Evolutionary conservation across 2,888 invertebrate species (phyloP).

Genomic region (Cheilosia grossa): DNA sequence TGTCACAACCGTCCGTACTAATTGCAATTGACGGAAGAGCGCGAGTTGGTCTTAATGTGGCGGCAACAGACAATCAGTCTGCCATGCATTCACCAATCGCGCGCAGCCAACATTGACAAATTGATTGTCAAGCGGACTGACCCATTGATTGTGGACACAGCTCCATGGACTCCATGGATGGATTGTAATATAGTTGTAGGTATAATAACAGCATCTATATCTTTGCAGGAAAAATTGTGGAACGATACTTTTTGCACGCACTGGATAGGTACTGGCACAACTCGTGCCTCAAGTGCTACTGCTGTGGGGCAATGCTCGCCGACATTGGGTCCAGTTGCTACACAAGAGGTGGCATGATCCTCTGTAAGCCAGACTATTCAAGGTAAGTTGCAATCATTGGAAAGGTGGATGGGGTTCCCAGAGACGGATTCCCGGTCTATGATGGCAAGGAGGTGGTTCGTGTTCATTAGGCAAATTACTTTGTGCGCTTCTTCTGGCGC

Average conservation of each 20-base stretch:
- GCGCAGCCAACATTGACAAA: conserved; percentile 50
- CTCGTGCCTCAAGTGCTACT: conserved; percentile 95
- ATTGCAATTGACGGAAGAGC: conserved; percentile 48
- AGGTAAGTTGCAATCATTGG: conserved; percentile 85
- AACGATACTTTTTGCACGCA: conserved; percentile 94
- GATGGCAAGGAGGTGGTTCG: conserved; percentile 42
- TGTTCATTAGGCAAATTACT: conserved; percentile 64
- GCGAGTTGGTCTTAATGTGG: conserved; percentile 33
- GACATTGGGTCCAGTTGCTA: conserved; percentile 95
- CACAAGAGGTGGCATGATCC: conserved; percentile 95
- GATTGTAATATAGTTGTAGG: neutral
- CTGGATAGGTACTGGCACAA: conserved; percentile 97
- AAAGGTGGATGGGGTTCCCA: neutral
- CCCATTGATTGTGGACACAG: conserved; percentile 34
- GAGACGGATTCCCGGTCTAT: conserved; percentile 9
- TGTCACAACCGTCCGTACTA: conserved; percentile 10
- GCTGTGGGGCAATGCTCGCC: conserved; percentile 93
- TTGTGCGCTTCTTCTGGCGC: conserved; percentile 2
- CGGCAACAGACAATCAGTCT: conserved; percentile 21
- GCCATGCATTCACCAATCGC: conserved; percentile 18
- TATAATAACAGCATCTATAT: conserved; percentile 26
- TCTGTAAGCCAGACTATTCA: conserved; percentile 96
- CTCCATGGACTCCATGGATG: neutral
- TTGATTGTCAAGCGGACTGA: conserved; percentile 47
- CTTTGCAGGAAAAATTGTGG: conserved; percentile 87